Base-by-base conservation (phyloP, 1,140 invertebrate genomes). In the Cardiocondyla obscurior region DNA sequence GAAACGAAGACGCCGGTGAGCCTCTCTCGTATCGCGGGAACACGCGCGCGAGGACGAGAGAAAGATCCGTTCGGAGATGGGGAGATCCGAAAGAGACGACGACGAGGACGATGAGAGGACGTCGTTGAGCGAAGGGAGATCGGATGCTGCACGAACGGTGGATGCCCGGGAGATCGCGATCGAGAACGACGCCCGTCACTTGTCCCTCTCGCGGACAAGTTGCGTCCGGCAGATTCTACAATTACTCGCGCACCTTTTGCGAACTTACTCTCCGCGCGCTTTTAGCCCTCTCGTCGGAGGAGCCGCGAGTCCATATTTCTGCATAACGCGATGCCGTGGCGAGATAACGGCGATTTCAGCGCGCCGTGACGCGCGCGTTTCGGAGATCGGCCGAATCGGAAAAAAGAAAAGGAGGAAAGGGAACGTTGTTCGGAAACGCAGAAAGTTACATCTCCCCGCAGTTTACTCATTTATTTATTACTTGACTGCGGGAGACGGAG, bases 141-240 rank as follows among this genome's bases (percentile, higher is more conserved):
- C 85, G 85, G 85, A 81, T 58, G 72, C 72, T 53, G 64, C 65
- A 84, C 86, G 69, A 49, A 44, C 44, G 87, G 55, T 72, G 79
- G 85, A 25, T 69, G 42, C 10, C 57, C 70, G 28, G 33, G 67
- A 70, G 58, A 14, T 73, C 30, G 79, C 86, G 84, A 89, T 85
- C 86, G 74, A 51, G 30, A 39, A 53, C 89, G 90, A 84, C 82
- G 87, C 90, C 85, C 90, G 90, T 92, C 91, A 91, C 90, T 87
- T 90, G 89, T 88, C 87, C 70, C 60, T n/a, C 76, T 55, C 72
- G 33, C 62, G 49, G 93, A 93, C 92, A 94, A 94, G 92, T 94
- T 93, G 92, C 85, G 89, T 91, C 88, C 85, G 70, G 74, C 89
- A 92, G 93, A 93, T 93, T 93, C 92, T 94, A 92, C 93, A 94